phyloP scores from a whole-genome alignment of 2,797 vertebrate species.

The Eulemur albifrons region DNA sequence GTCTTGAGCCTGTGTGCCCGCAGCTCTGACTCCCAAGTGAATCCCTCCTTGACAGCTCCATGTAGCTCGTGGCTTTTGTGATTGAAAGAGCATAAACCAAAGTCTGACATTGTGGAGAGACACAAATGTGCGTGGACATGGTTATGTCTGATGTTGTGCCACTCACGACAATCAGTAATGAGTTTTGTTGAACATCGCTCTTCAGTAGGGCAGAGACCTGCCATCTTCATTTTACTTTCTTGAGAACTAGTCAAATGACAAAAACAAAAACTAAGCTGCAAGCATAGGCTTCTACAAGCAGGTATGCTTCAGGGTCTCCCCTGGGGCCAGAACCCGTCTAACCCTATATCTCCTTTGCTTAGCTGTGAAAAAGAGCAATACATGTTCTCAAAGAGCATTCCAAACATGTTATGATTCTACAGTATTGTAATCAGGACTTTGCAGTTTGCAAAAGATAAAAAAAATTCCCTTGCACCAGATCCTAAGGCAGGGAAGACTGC shows the following conservation, averaged over 20 bases:
- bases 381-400: not conserved
- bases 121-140: not conserved
- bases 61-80: not conserved
- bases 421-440: not conserved
- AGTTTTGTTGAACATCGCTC: not conserved
- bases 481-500: not conserved
- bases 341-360: not conserved
- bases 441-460: not conserved
- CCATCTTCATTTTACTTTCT: not conserved
- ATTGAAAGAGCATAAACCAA: not conserved
- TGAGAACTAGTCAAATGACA: not conserved
- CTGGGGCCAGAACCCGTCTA: not conserved
- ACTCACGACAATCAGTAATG: not conserved
- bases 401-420: not conserved
- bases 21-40: not conserved
- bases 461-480: not conserved
- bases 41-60: not conserved
- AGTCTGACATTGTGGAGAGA: not conserved
- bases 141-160: not conserved
- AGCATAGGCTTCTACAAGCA: not conserved
- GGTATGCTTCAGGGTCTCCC: not conserved
- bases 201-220: not conserved
- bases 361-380: not conserved
- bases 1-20: not conserved
- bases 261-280: not conserved